phyloP scores from a whole-genome alignment of 2,888 invertebrate genomes.

The Morpho deidamia region DNA sequence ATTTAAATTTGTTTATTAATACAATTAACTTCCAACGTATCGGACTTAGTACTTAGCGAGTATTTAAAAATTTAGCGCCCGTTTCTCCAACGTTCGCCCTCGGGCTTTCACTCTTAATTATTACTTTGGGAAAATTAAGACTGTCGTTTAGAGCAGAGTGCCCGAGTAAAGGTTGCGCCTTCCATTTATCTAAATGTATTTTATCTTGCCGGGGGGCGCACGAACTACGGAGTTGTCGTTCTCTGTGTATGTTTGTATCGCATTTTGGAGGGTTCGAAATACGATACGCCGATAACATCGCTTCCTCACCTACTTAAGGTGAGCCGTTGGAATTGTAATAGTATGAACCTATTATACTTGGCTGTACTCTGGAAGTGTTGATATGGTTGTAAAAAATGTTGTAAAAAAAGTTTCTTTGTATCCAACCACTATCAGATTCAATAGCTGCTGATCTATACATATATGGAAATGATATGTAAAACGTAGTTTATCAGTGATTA shows the following conservation, averaged over 20 bases:
- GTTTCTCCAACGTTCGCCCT: conserved; percentile 54
- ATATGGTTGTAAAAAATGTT: no score
- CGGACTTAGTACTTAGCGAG: conserved; percentile 72
- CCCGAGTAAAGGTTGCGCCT: conserved; percentile 62
- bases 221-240: conserved; percentile 45
- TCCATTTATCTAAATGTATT: conserved; percentile 76
- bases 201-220: conserved; percentile 62
- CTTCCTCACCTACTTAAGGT: conserved; percentile 17
- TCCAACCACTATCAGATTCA: no score
- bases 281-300: conserved; percentile 23
- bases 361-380: background rate
- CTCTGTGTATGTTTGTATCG: conserved; percentile 21
- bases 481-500: no score
- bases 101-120: conserved; percentile 77
- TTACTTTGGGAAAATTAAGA: conserved; percentile 79
- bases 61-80: conserved; percentile 73
- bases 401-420: no score
- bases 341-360: background rate
- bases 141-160: conserved; percentile 73
- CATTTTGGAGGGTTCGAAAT: conserved; percentile 25
- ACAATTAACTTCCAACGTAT: conserved; percentile 69
- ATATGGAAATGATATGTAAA: no score
- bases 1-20: conserved; percentile 53
- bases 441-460: no score
- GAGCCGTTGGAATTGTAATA: conserved; percentile 13